These are phyloP conservation scores for Dicycla oo DNA, from an alignment of 2,888 invertebrate genomes.

Conservation along the genomic window DNA sequence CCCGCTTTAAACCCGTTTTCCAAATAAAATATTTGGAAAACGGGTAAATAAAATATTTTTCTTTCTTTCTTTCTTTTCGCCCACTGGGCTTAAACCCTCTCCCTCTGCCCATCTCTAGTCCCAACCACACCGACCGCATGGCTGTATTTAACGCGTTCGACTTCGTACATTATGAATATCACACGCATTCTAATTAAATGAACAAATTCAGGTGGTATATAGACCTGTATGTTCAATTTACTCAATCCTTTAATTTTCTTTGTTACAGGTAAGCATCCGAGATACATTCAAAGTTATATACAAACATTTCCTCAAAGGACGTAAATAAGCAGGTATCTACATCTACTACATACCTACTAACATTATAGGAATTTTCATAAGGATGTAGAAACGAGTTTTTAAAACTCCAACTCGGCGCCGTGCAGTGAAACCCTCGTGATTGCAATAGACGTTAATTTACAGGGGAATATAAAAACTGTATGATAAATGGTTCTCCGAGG, in stretches of 20 bases:
- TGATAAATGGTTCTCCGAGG: not conserved
- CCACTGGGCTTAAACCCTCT: too few species aligned
- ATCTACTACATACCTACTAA: not conserved
- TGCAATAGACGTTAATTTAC: not conserved
- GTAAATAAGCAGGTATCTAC: constrained; percentile 5
- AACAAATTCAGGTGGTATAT: constrained; percentile 11
- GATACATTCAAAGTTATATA: not conserved
- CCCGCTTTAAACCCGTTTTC: too few species aligned
- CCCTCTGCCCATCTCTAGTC: too few species aligned
- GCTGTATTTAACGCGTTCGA: too few species aligned
- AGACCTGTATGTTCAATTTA: not conserved
- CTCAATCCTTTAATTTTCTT: constrained; percentile 28
- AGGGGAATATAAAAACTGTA: not conserved
- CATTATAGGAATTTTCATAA: not conserved
- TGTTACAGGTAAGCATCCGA: constrained; percentile 56
- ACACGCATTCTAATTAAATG: constrained; percentile 11
- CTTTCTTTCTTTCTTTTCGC: too few species aligned
- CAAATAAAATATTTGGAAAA: too few species aligned
- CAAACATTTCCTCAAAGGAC: constrained; percentile 1
- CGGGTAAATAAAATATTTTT: too few species aligned
- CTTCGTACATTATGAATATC: too few species aligned
- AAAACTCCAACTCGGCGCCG: not conserved
- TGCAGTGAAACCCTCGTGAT: not conserved
- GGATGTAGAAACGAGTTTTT: not conserved
- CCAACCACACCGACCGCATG: too few species aligned